These are phyloP conservation scores for Acanthornis magna DNA, from an alignment of 2,797 vertebrate species.

Conservation along the genomic window DNA sequence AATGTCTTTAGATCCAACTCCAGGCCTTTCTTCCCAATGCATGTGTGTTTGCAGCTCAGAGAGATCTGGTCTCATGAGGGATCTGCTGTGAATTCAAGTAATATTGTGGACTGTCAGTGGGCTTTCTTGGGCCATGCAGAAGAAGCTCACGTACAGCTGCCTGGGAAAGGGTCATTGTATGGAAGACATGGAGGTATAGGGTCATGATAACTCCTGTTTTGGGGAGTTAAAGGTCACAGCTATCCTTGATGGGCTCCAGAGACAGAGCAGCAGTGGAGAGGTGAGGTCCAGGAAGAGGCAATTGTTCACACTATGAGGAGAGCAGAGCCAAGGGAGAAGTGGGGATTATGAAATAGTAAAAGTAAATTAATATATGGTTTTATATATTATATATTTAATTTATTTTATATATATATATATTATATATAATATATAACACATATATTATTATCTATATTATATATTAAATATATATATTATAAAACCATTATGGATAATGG, in stretches of 20 bases:
- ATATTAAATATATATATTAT: too few species aligned
- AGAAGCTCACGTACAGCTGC: not conserved
- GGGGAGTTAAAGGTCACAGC: not conserved
- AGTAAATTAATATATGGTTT: not conserved
- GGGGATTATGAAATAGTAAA: not conserved
- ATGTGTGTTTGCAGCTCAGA: not conserved
- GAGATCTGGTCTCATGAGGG: not conserved
- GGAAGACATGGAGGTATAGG: too few species aligned
- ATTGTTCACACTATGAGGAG: not conserved
- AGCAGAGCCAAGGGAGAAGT: not conserved
- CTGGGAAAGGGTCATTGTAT: not conserved
- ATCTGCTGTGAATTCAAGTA: not conserved
- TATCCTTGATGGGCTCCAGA: not conserved
- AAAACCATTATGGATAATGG: too few species aligned
- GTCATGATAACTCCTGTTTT: not conserved
- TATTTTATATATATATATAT: too few species aligned
- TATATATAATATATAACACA: too few species aligned
- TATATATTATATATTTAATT: too few species aligned
- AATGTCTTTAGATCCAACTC: not conserved
- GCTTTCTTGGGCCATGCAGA: not conserved
- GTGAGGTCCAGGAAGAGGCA: too few species aligned
- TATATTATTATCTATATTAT: too few species aligned
- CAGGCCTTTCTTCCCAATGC: not conserved
- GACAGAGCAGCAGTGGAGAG: not conserved
- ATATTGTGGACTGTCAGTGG: not conserved